Evolutionary conservation across 2,888 invertebrate species (phyloP), one percentile per base, ranked within the genome.

Genomic region (Tenthredo mesomela): DNA sequence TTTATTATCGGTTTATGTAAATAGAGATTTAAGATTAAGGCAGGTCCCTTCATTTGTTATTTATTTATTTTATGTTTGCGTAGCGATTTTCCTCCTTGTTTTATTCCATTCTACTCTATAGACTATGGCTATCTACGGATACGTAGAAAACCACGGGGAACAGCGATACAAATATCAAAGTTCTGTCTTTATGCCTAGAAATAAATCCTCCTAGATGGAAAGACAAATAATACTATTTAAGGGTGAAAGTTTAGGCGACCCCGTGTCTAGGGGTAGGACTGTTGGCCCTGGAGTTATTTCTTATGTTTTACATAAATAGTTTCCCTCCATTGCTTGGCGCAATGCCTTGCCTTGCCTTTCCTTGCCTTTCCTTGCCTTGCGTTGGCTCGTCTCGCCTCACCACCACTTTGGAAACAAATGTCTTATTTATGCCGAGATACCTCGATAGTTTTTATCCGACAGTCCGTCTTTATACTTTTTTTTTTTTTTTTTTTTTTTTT

Each of bases 161-260:
- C 12, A 18, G 29, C 67, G 67, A 67, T 67, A 82, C 65, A 77
- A 85, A 85, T 82, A 82, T 80, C 67, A 80, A 82, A 80, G 84
- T 85, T 85, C 65, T 70, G 70, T 82, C 82, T 85, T 85, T 82
- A 85, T 85, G 71, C 84, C 6, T 29, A 54, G 54, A 54, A 85
- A 85, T 85, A 85, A 85, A 85, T 85, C 84, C 70, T 82, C 18
- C 40, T 40, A 78, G 61, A 85, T 85, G 82, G 84, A 85, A 85
- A 85, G 84, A 85, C 84, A 85, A 85, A 85, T 78, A 85, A 85
- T 78, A 70, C 84, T 85, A 85, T 85, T 85, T 85, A 85, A 85
- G 84, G 84, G 84, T 85, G 84, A 85, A 85, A 85, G 84, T 85
- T 85, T 85, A 85, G 84, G 84, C 84, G 84, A 85, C 84, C 84